Conservation (phyloP, 2,797 vertebrate species). For the Heteromormyrus szaboi region DNA sequence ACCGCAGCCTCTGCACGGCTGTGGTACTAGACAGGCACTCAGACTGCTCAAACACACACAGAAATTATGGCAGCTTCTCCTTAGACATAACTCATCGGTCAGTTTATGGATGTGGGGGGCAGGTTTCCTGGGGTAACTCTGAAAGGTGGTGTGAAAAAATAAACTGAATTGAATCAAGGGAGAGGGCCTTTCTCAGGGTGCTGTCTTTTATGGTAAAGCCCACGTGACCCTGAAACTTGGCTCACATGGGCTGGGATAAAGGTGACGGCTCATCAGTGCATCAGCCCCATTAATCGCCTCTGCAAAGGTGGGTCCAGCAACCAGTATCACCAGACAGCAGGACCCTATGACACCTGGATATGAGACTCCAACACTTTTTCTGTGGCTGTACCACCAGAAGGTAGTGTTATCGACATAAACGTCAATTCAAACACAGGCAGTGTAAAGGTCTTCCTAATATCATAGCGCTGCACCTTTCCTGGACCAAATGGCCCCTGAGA, state of each 20-base stretch:
- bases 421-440: neutral
- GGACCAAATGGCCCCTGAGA: neutral
- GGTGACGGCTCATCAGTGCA: neutral
- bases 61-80: neutral
- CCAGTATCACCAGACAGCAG: neutral
- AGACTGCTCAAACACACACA: neutral
- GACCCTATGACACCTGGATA: neutral
- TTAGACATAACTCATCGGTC: neutral
- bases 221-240: neutral
- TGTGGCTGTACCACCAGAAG: neutral
- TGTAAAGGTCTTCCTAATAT: neutral
- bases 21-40: neutral
- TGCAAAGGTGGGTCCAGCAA: neutral
- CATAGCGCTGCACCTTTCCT: neutral
- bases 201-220: neutral
- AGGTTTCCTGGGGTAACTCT: neutral
- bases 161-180: neutral
- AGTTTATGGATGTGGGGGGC: neutral
- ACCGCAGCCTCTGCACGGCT: neutral
- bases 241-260: neutral
- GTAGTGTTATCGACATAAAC: neutral
- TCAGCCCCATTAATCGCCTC: neutral
- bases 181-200: neutral
- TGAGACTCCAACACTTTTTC: neutral
- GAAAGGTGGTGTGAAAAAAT: neutral